Evolutionary conservation across 2,888 invertebrate genomes (phyloP), one percentile per base, ranked within the genome.

Genomic region (Nasonovia ribisnigri): DNA sequence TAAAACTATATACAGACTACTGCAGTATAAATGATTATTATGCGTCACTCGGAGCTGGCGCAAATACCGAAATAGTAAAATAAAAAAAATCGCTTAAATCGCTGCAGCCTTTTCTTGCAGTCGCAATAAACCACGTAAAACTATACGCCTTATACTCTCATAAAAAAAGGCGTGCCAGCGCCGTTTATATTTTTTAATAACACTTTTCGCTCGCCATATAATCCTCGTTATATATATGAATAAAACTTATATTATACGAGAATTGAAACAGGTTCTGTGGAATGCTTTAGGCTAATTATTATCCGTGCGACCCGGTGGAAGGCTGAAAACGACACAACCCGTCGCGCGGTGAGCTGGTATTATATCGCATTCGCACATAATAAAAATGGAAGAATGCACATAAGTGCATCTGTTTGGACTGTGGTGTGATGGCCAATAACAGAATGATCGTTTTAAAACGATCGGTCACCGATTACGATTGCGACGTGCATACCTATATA

Each of bases 281-380:
- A 92, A 92, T 92, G 92, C 87, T 92, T 87, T 87, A 48, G 86
- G 60, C 86, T 92, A 92, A 92, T 92, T 87, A 92, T 92, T 87
- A 92, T 60, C 57, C 86, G 91, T 57, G 91, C 84, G 84, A 84
- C 77, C 77, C 42, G 77, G 46, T 43, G 84, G 88, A 54, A n/a
- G 88, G 84, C 90, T 84, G 51, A 13, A 84, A 91, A 84, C 84
- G 36, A 54, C 84, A 54, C 84, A 29, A 91, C 91, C 36, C 77
- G 60, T 77, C 77, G 36, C 77, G 36, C 20, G 77, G 36, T 77
- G 77, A 77, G 77, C 77, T 77, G 77, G 36, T 77, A 20, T 20
- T 86, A 46, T 46, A 60, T 46, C 86, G 86, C 36, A 77, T 91
- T 91, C 86, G 54, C 91, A 13, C 57, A 57, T 29, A 54, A 91